Conservation (phyloP, 1,140 invertebrate species). For the Hycleus phaleratus region DNA sequence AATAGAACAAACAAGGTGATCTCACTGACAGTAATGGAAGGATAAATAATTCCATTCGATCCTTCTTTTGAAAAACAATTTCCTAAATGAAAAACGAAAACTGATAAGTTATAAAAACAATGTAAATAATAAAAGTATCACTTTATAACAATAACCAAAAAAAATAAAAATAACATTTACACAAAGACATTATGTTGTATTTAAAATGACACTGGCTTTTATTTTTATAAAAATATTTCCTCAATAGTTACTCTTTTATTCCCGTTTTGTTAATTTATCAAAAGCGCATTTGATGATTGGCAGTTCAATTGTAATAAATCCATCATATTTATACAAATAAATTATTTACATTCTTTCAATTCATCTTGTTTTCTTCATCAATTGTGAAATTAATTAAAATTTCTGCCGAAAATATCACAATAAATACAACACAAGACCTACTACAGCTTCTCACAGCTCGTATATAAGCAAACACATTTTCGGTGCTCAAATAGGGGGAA, state of each 20-base stretch:
- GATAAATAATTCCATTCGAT: conserved; percentile 15
- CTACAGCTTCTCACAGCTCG: conserved; percentile 34
- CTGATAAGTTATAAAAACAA: conserved; percentile 19
- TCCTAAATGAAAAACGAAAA: conserved; percentile 25
- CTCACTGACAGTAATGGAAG: conserved; percentile 35
- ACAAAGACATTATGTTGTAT: conserved; percentile 21
- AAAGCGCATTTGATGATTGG: too few relatives aligned
- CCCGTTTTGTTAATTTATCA: too few relatives aligned
- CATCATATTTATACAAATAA: too few relatives aligned
- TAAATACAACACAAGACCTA: conserved; percentile 21
- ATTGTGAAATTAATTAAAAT: too few relatives aligned
- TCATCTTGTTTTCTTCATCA: too few relatives aligned
- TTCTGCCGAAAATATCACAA: conserved; percentile 4
- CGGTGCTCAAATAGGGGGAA: conserved; percentile 1
- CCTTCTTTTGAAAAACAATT: conserved; percentile 21
- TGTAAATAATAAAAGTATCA: conserved; percentile 33
- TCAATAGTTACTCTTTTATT: background rate
- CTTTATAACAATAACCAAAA: conserved; percentile 36
- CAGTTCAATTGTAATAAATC: too few relatives aligned
- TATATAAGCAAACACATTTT: conserved; percentile 23
- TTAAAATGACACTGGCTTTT: conserved; percentile 5
- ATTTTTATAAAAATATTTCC: background rate
- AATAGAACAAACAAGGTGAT: conserved; percentile 19
- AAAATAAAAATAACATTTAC: conserved; percentile 34
- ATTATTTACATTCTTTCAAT: too few relatives aligned